These are phyloP conservation scores for Lasioglossum figueresi DNA, from an alignment of 2,888 invertebrate species.

Conservation along the genomic window DNA sequence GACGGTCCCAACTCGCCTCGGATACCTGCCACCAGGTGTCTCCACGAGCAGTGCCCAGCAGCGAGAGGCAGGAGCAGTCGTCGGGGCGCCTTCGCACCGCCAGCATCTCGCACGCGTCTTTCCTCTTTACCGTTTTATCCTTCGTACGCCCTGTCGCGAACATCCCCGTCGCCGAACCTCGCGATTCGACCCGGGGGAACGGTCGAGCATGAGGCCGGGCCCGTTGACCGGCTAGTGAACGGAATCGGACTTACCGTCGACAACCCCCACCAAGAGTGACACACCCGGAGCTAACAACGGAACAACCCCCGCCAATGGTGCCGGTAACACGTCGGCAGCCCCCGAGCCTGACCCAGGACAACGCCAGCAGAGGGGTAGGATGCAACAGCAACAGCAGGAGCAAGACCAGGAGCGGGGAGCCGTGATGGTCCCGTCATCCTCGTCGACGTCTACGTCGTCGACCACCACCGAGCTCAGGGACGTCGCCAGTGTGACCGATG, in stretches of 20 bases:
- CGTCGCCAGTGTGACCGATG: slow-evolving; percentile 58
- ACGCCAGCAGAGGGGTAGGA: slow-evolving; percentile 66
- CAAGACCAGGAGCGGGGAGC: slow-evolving; percentile 69
- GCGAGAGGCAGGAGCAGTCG: slow-evolving; percentile 87
- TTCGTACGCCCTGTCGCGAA: slow-evolving; percentile 28
- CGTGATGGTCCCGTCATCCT: slow-evolving; percentile 65
- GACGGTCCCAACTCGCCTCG: slow-evolving; percentile 70
- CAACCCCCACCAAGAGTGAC: neutral
- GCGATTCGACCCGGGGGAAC: slow-evolving; percentile 24
- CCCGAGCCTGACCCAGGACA: slow-evolving; percentile 61
- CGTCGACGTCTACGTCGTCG: slow-evolving; percentile 52
- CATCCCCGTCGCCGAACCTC: slow-evolving; percentile 5
- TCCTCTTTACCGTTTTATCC: slow-evolving; percentile 70
- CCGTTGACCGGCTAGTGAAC: slow-evolving; percentile 29
- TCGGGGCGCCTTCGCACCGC: slow-evolving; percentile 87
- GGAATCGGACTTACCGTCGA: neutral
- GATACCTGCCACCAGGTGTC: slow-evolving; percentile 86
- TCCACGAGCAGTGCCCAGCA: slow-evolving; percentile 87
- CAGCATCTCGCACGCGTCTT: slow-evolving; percentile 85
- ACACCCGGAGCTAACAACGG: slow-evolving; percentile 7
- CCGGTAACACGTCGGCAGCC: slow-evolving; percentile 48
- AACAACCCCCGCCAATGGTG: slow-evolving; percentile 66
- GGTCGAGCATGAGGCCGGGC: slow-evolving; percentile 27
- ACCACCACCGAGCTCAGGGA: slow-evolving; percentile 70
- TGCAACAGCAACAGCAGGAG: slow-evolving; percentile 73